These are phyloP conservation scores for Charina bottae DNA, from an alignment of 2,113 vertebrate species.

Conservation along the genomic window DNA sequence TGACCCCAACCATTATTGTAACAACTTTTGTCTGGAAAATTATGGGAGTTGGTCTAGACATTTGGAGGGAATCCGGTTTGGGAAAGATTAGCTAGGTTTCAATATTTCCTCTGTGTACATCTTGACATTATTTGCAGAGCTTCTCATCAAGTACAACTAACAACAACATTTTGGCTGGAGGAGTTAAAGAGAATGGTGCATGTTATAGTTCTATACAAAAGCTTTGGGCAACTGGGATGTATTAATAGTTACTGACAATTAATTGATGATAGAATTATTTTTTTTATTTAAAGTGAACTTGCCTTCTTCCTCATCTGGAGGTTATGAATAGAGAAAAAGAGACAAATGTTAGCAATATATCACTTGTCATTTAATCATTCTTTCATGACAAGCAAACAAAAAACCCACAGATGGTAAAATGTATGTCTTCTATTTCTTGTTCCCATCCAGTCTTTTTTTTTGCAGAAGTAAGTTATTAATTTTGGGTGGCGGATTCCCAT, in stretches of 20 bases:
- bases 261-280: not conserved
- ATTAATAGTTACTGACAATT: slow-evolving; percentile 41
- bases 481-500: not conserved
- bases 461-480: slow-evolving; percentile 31
- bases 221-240: slow-evolving; percentile 25
- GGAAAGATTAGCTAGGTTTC: not conserved
- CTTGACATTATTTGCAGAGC: not conserved
- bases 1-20: not conserved
- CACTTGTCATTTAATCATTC: slow-evolving; percentile 63
- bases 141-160: not conserved
- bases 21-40: not conserved
- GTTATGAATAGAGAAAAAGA: slow-evolving; percentile 75
- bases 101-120: not conserved
- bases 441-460: not conserved
- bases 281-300: slow-evolving; percentile 76
- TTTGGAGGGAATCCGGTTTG: not conserved
- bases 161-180: not conserved
- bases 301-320: slow-evolving; percentile 93
- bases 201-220: not conserved
- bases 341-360: slow-evolving; percentile 71
- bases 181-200: not conserved
- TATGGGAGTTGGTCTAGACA: not conserved
- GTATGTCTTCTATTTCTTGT: slow-evolving; percentile 24
- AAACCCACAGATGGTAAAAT: slow-evolving; percentile 39
- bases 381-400: slow-evolving; percentile 57